A percentile compares a stretch with the other conserved stretches of the same genome.
These are phyloP conservation scores for Pelusios castaneus DNA, from an alignment of 2,113 vertebrate species.

Conservation along the genomic window DNA sequence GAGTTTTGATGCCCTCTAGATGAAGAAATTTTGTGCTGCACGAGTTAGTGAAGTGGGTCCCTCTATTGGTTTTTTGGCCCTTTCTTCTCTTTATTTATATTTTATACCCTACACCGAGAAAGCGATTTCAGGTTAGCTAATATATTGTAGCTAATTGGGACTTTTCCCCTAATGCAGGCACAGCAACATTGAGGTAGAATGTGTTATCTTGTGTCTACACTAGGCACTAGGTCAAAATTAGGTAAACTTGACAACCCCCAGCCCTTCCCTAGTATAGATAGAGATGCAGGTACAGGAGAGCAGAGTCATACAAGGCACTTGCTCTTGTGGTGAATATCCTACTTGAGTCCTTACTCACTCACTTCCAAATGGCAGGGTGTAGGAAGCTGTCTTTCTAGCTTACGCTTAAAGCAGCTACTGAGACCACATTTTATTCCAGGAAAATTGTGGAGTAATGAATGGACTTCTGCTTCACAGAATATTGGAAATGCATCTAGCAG, in stretches of 20 bases:
- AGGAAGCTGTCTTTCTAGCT: background rate
- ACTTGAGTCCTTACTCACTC: background rate
- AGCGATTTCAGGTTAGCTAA: background rate
- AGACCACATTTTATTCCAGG: background rate
- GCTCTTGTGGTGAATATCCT: background rate
- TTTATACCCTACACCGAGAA: background rate
- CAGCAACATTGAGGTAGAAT: background rate
- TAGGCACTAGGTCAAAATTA: background rate
- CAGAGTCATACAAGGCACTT: background rate
- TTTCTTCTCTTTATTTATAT: too few species aligned
- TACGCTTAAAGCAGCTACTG: slow-evolving; percentile 1
- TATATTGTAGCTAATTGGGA: background rate
- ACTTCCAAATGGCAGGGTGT: background rate
- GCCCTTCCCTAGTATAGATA: fast-evolving
- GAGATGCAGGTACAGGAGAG: background rate
- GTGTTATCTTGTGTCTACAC: background rate
- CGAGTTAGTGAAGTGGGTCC: slow-evolving; percentile 12
- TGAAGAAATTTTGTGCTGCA: background rate
- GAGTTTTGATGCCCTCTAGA: background rate
- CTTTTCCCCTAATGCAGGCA: background rate
- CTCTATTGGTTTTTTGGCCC: background rate
- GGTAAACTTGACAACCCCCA: too few species aligned
- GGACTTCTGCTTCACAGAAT: background rate
- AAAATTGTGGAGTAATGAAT: background rate
- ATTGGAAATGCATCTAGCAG: background rate